Evolutionary conservation across 2,888 invertebrate species (phyloP).

Genomic region (Phalangium opilio): DNA sequence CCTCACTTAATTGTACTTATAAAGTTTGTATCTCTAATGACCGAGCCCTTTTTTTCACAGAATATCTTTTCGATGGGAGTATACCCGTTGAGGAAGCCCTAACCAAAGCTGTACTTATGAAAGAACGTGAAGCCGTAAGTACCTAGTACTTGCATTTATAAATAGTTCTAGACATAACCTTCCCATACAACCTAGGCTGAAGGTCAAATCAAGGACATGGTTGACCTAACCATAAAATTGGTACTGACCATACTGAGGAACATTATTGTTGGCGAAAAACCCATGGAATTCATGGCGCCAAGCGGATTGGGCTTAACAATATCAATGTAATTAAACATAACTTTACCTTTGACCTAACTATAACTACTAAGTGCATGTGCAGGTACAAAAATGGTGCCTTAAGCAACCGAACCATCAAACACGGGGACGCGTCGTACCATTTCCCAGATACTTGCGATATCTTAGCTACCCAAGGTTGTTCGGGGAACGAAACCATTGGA

Average conservation of each 20-base stretch:
- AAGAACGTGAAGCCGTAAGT: conserved; percentile 18
- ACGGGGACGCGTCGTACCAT: conserved; percentile 22
- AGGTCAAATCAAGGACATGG: conserved; percentile 20
- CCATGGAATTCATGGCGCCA: conserved; percentile 21
- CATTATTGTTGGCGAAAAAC: conserved; percentile 23
- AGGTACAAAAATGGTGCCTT: conserved; percentile 22
- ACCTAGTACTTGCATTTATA: background rate
- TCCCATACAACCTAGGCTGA: conserved; percentile 15
- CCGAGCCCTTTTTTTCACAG: conserved; percentile 12
- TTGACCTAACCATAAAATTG: conserved; percentile 21
- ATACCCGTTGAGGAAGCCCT: conserved; percentile 22
- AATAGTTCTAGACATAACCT: background rate
- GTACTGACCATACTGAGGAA: conserved; percentile 21
- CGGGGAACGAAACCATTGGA: conserved; percentile 22
- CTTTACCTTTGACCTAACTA: background rate
- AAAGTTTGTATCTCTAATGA: too few relatives aligned
- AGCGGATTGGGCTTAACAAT: conserved; percentile 22
- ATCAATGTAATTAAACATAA: conserved; percentile 19
- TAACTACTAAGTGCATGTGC: background rate
- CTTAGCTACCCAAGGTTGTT: conserved; percentile 16
- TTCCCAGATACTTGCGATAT: conserved; percentile 23
- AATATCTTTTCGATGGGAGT: conserved; percentile 21
- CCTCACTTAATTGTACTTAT: background rate
- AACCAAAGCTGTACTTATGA: conserved; percentile 19
- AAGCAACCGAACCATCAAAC: conserved; percentile 19